Evolutionary conservation across 2,797 vertebrate species (phyloP).

Genomic region (Cryptoblepharus egeriae): DNA sequence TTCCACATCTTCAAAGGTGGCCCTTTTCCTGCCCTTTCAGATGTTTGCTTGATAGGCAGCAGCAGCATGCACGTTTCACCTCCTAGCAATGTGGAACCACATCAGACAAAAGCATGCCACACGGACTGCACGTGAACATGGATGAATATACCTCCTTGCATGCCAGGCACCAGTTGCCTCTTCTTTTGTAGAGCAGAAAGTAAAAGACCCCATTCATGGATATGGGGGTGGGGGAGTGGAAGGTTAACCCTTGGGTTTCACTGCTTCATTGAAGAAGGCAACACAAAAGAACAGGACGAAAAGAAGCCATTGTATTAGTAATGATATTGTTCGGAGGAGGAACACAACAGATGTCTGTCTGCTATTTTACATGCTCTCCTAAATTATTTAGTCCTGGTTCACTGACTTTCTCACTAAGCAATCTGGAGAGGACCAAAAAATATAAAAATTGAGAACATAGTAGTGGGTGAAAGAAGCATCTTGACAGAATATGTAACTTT

Average conservation of each 20-base stretch:
- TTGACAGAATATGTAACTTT: fast-evolving
- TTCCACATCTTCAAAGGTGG: neutral
- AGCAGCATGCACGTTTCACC: slow-evolving; percentile 49
- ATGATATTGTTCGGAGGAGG: neutral
- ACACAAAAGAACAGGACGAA: slow-evolving; percentile 4
- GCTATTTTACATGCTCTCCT: slow-evolving; percentile 36
- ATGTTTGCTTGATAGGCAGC: slow-evolving; percentile 35
- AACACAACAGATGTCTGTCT: slow-evolving; percentile 60
- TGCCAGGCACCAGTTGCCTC: slow-evolving; percentile 35
- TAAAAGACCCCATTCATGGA: slow-evolving; percentile 52
- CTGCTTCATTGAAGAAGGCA: slow-evolving; percentile 34
- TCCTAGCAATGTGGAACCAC: slow-evolving; percentile 61
- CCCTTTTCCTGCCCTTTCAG: neutral
- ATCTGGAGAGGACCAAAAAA: neutral
- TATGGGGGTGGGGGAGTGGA: no score
- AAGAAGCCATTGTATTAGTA: slow-evolving; percentile 31
- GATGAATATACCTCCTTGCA: slow-evolving; percentile 45
- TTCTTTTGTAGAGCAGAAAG: slow-evolving; percentile 61
- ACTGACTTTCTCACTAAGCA: slow-evolving; percentile 5
- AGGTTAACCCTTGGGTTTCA: slow-evolving; percentile 43
- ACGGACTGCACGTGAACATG: slow-evolving; percentile 41
- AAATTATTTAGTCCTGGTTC: slow-evolving; percentile 46
- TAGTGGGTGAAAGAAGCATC: neutral
- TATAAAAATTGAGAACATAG: neutral
- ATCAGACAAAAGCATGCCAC: slow-evolving; percentile 69